Percentiles rank a stretch among this genome's conserved stretches.
Evolutionary conservation across 2,888 invertebrate genomes (phyloP).

Genomic region (Hymenopus coronatus): DNA sequence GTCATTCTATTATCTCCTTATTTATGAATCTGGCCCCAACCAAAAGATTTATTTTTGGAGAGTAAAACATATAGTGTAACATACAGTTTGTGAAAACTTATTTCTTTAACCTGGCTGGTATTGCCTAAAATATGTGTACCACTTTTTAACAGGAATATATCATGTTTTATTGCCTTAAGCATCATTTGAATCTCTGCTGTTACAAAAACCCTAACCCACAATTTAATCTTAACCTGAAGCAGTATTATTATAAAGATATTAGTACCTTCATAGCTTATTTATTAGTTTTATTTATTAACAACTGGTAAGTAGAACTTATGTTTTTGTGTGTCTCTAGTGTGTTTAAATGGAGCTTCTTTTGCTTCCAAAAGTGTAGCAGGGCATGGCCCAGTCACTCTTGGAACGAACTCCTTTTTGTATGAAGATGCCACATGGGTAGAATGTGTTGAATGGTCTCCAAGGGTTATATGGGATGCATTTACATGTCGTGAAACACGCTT

Average conservation of each 20-base stretch:
- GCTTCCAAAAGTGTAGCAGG: constrained; percentile 75
- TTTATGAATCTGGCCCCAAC: too few species aligned
- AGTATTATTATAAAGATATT: neutral
- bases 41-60: too few species aligned
- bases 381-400: constrained; percentile 70
- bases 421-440: constrained; percentile 56
- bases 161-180: neutral
- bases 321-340: constrained; percentile 78
- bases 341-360: constrained; percentile 70
- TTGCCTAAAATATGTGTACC: neutral
- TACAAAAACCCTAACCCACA: neutral
- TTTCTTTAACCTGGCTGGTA: neutral
- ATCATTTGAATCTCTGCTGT: neutral
- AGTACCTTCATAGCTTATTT: neutral
- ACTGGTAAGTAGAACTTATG: constrained; percentile 80
- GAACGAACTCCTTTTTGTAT: constrained; percentile 75
- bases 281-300: constrained; percentile 40
- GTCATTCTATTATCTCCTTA: too few species aligned
- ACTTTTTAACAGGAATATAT: neutral
- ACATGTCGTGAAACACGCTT: constrained; percentile 52
- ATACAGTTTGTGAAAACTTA: neutral
- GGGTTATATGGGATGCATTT: constrained; percentile 71
- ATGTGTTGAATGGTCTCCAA: constrained; percentile 57
- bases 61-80: too few species aligned
- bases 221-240: neutral